Conservation (phyloP, 2,888 invertebrate genomes). For the Hypolimnas misippus region DNA sequence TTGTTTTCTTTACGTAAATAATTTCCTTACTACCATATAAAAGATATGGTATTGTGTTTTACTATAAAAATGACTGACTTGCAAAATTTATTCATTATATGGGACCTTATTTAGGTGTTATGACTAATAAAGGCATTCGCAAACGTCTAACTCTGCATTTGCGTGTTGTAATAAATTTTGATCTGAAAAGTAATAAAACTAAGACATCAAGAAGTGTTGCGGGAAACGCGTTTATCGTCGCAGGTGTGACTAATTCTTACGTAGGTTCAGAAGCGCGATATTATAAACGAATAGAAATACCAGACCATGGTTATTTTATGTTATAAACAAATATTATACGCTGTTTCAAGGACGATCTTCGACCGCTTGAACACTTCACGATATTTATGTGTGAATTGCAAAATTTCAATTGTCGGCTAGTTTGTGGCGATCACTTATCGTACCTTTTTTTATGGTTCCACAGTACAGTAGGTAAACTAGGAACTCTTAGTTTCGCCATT, state of each 20-base stretch:
- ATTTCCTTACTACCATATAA: background rate
- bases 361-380: background rate
- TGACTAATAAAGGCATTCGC: slow-evolving; percentile 49
- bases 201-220: slow-evolving; percentile 45
- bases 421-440: background rate
- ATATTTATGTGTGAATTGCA: slow-evolving; percentile 1
- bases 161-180: slow-evolving; percentile 47
- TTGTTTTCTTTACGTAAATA: background rate
- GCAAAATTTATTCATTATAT: background rate
- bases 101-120: slow-evolving; percentile 41
- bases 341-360: slow-evolving; percentile 28
- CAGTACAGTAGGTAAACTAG: too few relatives aligned
- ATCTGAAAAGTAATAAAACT: slow-evolving; percentile 53
- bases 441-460: background rate
- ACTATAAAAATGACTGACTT: background rate
- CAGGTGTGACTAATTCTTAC: slow-evolving; percentile 60
- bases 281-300: slow-evolving; percentile 38
- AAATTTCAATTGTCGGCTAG: slow-evolving; percentile 8
- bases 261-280: slow-evolving; percentile 22
- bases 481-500: too few relatives aligned
- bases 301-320: slow-evolving; percentile 34
- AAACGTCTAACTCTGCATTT: slow-evolving; percentile 45
- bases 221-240: slow-evolving; percentile 49
- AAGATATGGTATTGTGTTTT: too few relatives aligned
- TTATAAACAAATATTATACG: slow-evolving; percentile 39